These are phyloP conservation scores for Idaea aversata DNA, from an alignment of 2,888 invertebrate species.

Conservation along the genomic window DNA sequence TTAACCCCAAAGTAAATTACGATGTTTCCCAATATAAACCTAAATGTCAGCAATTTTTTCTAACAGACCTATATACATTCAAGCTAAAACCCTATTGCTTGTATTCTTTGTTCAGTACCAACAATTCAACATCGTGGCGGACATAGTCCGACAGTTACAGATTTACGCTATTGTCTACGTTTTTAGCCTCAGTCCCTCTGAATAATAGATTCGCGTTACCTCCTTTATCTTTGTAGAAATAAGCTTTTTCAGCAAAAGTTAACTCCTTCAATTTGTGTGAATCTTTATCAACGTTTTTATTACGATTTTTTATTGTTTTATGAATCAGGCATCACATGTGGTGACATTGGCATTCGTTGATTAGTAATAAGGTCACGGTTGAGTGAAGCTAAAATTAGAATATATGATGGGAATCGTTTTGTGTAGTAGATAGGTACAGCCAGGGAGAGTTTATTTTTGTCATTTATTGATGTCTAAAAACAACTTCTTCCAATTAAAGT, in stretches of 20 bases:
- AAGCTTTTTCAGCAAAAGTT: neutral
- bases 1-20: neutral
- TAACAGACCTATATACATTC: neutral
- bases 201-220: neutral
- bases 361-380: constrained; percentile 18
- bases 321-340: constrained; percentile 6
- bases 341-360: constrained; percentile 18
- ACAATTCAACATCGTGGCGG: neutral
- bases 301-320: neutral
- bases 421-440: neutral
- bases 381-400: neutral
- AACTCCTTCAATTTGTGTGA: neutral
- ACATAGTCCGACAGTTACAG: neutral
- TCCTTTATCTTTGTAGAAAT: neutral
- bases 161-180: neutral
- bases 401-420: neutral
- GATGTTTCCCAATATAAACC: neutral
- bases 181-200: neutral
- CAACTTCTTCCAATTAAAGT: no score
- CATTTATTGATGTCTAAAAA: no score
- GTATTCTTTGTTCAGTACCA: neutral
- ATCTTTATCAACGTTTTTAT: neutral
- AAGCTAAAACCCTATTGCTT: neutral
- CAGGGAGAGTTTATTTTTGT: neutral
- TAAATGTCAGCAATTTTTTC: neutral